Evolutionary conservation across 2,888 invertebrate genomes (phyloP).

Genomic region (Acrobasis repandana): DNA sequence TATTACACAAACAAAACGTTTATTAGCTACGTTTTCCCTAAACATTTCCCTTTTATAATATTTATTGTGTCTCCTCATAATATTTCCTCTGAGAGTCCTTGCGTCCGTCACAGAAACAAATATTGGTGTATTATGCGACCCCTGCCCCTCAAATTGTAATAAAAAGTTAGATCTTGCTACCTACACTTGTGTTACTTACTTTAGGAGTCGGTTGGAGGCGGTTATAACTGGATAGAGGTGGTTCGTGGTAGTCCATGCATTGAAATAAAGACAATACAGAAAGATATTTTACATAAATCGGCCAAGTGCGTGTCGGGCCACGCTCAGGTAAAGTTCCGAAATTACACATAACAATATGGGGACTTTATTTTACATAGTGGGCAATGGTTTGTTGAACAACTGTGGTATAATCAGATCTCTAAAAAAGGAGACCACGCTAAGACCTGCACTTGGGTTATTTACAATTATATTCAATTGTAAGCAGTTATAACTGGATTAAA

Average conservation of each 20-base stretch:
- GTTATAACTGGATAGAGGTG: slow-evolving; percentile 19
- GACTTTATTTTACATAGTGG: too few species aligned
- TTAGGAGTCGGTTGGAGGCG: slow-evolving; percentile 23
- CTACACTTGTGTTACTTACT: slow-evolving; percentile 49
- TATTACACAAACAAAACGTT: background rate
- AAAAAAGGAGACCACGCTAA: too few species aligned
- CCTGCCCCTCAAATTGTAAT: slow-evolving; percentile 58
- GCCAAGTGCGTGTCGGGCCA: too few species aligned
- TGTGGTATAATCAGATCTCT: too few species aligned
- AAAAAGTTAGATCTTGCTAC: slow-evolving; percentile 56
- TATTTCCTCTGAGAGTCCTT: slow-evolving; percentile 19
- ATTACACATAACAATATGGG: too few species aligned
- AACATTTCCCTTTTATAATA: slow-evolving; percentile 16
- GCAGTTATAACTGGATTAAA: too few species aligned
- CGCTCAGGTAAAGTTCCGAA: too few species aligned
- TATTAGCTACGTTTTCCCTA: background rate
- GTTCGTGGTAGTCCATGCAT: slow-evolving; percentile 26
- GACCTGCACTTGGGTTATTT: too few species aligned
- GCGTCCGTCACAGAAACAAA: slow-evolving; percentile 43
- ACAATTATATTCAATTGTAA: too few species aligned
- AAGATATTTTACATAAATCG: background rate
- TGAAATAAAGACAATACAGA: background rate
- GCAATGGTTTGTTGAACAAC: too few species aligned
- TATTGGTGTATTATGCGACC: slow-evolving; percentile 55
- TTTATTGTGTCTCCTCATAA: slow-evolving; percentile 20